Evolutionary conservation across 2,888 invertebrate genomes (phyloP), one percentile per base, ranked within the genome.

Genomic region (Aspidiotus destructor): DNA sequence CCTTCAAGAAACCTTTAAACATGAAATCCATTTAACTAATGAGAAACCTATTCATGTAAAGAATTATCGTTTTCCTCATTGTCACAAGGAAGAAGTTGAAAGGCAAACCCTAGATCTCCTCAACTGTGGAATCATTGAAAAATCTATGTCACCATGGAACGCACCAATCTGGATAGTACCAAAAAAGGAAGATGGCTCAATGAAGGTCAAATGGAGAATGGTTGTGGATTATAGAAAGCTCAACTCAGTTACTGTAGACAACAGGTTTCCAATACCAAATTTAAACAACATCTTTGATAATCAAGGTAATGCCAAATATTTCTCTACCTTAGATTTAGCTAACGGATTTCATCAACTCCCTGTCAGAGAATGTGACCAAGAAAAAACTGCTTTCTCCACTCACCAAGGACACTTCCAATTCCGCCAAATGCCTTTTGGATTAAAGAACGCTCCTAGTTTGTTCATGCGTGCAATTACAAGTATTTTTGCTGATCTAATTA

Each of bases 161-260:
- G 73, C 73, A 7, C 76, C 75, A 2, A 73, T 76, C 1, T 76
- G 75, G 72, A 70, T 77, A 40, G 76, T 77, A 0, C 75, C 76
- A 0, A 76, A 77, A 68, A 76, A 77, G 71, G 13, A 72, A 9
- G 76, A 76, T 41, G 70, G 74, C 0, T 70, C 72, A 0, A 75
- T 75, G 1, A 71, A 75, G 71, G 17, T 63, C 17, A 76, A 76
- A 71, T 76, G 73, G 72, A 55, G 75, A 52, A 53, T 75, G 11
- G 75, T 77, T 16, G 52, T 74, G 70, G 70, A 77, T 73, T 65
- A 71, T 69, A 2, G 75, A 68, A 65, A 76, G 73, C 16, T 73
- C 69, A 75, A 75, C 69, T 52, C 62, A 0, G 52, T 65, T 0
- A 55, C 69, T 6, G 17, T 42, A 2, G 17, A 17, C 17, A 58